A percentile compares a stretch with the other conserved stretches of the same genome.
Evolutionary conservation across 2,797 vertebrate species (phyloP).

Genomic region (Lagocephalus sceleratus): DNA sequence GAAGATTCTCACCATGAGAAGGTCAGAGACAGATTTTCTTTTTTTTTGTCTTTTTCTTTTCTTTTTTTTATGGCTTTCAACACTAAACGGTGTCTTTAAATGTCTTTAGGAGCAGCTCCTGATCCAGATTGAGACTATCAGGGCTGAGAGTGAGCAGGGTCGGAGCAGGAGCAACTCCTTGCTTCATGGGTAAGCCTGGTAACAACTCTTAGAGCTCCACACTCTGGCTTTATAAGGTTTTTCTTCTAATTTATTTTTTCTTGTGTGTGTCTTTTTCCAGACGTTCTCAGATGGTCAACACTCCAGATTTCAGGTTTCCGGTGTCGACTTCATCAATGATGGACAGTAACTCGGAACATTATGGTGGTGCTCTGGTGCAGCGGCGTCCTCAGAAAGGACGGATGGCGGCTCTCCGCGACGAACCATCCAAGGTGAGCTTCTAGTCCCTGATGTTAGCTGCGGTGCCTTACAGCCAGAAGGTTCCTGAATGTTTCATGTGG

Average conservation of each 20-base stretch:
- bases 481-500: background rate
- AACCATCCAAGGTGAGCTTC: slow-evolving; percentile 87
- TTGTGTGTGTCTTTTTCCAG: slow-evolving; percentile 52
- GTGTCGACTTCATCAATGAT: slow-evolving; percentile 81
- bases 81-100: background rate
- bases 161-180: slow-evolving; percentile 83
- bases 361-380: slow-evolving; percentile 82
- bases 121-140: slow-evolving; percentile 87
- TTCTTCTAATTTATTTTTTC: background rate
- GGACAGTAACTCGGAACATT: slow-evolving; percentile 84
- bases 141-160: slow-evolving; percentile 86
- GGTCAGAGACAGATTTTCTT: slow-evolving; percentile 62
- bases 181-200: slow-evolving; percentile 81
- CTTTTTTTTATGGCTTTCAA: background rate
- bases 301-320: slow-evolving; percentile 91
- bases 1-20: slow-evolving; percentile 97
- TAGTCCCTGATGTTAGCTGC: background rate
- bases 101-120: slow-evolving; percentile 86
- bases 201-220: fast-evolving
- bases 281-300: slow-evolving; percentile 83
- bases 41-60: background rate
- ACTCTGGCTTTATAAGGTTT: background rate
- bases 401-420: slow-evolving; percentile 86
- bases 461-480: no score
- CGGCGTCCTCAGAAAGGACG: slow-evolving; percentile 92